phyloP scores from a whole-genome alignment of 2,113 vertebrate species.

The Aptenodytes patagonicus region DNA sequence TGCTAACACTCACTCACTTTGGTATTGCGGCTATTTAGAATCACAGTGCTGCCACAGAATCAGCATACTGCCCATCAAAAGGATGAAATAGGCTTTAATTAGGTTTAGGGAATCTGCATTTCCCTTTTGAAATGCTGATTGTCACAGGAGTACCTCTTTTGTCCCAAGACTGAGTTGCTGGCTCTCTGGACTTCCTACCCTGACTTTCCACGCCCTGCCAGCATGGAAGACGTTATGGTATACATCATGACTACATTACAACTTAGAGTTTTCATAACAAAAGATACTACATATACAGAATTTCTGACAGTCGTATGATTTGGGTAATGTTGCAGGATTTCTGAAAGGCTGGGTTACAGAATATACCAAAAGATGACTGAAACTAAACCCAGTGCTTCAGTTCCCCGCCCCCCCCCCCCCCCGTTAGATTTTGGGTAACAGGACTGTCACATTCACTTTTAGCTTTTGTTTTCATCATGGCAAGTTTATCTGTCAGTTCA shows the following conservation, averaged over 20 bases:
- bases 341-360: not conserved
- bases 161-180: not conserved
- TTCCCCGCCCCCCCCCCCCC: not conserved
- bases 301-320: not conserved
- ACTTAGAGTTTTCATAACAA: not conserved
- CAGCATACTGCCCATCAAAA: not conserved
- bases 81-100: not conserved
- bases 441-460: not conserved
- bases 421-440: not conserved
- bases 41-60: not conserved
- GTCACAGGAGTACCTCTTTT: not conserved
- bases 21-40: not conserved
- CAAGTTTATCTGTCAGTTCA: not conserved
- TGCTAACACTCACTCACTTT: not conserved
- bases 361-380: not conserved
- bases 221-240: not conserved
- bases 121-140: slow-evolving; percentile 16
- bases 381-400: not conserved
- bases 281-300: not conserved
- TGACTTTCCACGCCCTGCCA: not conserved
- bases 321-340: not conserved
- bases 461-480: not conserved
- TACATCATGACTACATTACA: not conserved
- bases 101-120: not conserved
- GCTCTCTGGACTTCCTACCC: not conserved